Base-by-base conservation (phyloP, 2,113 vertebrate genomes). In the Semicossyphus pulcher region DNA sequence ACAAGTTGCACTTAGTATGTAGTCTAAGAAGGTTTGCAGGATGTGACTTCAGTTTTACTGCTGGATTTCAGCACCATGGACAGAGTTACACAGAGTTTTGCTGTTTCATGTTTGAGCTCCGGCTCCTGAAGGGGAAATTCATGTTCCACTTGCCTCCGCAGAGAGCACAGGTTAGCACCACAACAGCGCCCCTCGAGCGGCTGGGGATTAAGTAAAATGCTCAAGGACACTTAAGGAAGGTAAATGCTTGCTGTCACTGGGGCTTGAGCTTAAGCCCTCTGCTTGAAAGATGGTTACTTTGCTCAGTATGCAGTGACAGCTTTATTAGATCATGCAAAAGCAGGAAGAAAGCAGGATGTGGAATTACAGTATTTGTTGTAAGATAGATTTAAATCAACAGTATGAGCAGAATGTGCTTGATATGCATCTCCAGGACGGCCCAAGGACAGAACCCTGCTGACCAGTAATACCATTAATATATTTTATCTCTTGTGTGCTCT, bases 41-140 rank as follows among this genome's bases (percentile, higher is more conserved):
- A 14, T 48, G 4, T 36, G 29, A 51, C 28, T 21, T 26, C 5
- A 37, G 54, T 65, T 20, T 36, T 10, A 5, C 41, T 25, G 29
- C 3, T 54, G 41, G 15, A 7, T 86, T 85, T 90, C 90, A 88
- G 85, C 53, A 87, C 88, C 88, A 83, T n/a, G 86, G 86, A 86
- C 76, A 87, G 90, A 65, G 56, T 15, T n/a, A 10, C 10, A n/a
- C 36, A 14, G 29, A 25, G 39, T 1, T 3, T 10, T 8, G 47
- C 29, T 23, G 11, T n/a, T 31, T 32, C 29, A 36, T 37, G 16
- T 11, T 45, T 51, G 8, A 29, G 37, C 58, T 56, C 11, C 5
- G 5, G 4, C 14, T 60, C 36, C 63, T 62, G 61, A 34, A 59
- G 42, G 80, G 53, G 37, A 21, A 73, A 81, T 45, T 72, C 61